These are phyloP conservation scores for Ophion costatus DNA, from an alignment of 2,888 invertebrate species.

Conservation along the genomic window DNA sequence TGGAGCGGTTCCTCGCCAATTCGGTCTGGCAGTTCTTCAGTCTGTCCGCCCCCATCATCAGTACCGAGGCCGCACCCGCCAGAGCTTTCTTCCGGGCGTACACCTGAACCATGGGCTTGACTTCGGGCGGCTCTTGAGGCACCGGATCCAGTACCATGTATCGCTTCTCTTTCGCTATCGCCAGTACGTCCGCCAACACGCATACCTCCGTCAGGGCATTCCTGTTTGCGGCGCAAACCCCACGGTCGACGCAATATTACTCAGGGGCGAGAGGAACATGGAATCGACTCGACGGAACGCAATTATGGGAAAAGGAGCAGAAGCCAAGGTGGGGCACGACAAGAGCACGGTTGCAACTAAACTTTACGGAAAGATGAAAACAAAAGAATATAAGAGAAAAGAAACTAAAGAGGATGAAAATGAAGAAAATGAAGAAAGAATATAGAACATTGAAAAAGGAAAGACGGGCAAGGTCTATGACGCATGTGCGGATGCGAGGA, in stretches of 20 bases:
- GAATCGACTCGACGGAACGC: background rate
- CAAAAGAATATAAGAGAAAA: too few species aligned
- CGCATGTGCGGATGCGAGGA: too few species aligned
- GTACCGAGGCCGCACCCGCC: constrained; percentile 92
- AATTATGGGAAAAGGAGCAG: background rate
- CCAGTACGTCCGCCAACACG: constrained; percentile 95
- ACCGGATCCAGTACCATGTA: constrained; percentile 98
- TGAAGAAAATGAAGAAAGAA: too few species aligned
- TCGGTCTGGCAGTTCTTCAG: constrained; percentile 93
- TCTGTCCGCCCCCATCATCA: constrained; percentile 94
- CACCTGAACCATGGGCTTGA: constrained; percentile 94
- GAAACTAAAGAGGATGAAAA: too few species aligned
- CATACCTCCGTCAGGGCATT: constrained; percentile 95
- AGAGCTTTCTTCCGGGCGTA: constrained; percentile 97
- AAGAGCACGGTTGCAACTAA: too few species aligned
- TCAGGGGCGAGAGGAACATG: too few species aligned
- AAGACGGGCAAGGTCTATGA: too few species aligned
- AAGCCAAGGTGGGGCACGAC: too few species aligned
- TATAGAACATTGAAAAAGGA: too few species aligned
- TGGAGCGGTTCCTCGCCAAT: constrained; percentile 89
- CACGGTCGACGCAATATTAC: background rate
- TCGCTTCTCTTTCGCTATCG: constrained; percentile 96
- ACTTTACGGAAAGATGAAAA: too few species aligned
- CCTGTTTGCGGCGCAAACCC: constrained; percentile 80
- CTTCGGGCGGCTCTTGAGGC: constrained; percentile 92